Evolutionary conservation across 92 coral and sea anemone species (phyloP), one percentile per base, ranked within the genome.

Genomic region (Montipora capitata): DNA sequence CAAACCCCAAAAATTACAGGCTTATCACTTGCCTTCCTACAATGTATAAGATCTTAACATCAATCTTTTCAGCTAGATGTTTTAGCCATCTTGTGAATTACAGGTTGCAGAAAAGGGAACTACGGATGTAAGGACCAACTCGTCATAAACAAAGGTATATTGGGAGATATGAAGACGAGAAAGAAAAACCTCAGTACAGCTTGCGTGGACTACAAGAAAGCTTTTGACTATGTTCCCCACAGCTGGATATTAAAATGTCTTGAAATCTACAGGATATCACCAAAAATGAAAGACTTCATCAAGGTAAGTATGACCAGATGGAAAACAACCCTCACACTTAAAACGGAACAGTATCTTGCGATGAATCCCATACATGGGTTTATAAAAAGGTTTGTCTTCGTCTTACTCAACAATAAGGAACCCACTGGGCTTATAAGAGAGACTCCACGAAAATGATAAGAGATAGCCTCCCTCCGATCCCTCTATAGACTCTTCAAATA

Each of bases 11-110:
- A 39, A 68, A 68, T 14, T 68, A 68, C 38, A 5, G 15, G 5
- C 73, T 12, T 8, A 68, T 68, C 45, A 68, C 73, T 4, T 68
- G 73, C 15, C 45, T 68, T 5, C 73, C 73, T 35, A 68, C 74
- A 68, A 5, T 39, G 11, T 18, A 16, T 0, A 17, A 66, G 14
- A 66, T 18, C 5, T 66, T 66, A 66, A 66, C 71, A n/a, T 27
- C n/a, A 39, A 66, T 66, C 71, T 5, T 66, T 16, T 16, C 41
- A 0, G 71, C 41, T 66, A 66, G 40, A 66, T 4, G 16, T 16
- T 11, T n/a, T 27, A 27, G 35, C 35, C 71, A 16, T 20, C 9
- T 16, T n/a, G 40, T 4, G 2, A 27, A 66, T 16, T 10, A 66
- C 40, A 39, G 12, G 61, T 11, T 7, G 15, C 14, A 10, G 15